These are phyloP conservation scores for Syngnathoides biaculeatus DNA, from an alignment of 2,113 vertebrate species.

Conservation along the genomic window DNA sequence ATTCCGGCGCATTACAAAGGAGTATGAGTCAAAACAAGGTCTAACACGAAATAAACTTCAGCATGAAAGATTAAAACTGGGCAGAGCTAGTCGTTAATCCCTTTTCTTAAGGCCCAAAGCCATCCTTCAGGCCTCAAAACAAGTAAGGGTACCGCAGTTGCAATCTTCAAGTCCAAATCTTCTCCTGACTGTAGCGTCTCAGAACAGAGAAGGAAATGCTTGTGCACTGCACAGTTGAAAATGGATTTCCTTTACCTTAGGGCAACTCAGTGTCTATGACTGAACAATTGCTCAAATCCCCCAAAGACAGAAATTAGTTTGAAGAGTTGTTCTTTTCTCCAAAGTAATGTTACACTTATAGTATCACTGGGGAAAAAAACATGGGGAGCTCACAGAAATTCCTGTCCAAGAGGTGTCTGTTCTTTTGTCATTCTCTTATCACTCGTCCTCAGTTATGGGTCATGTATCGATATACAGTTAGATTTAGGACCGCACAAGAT, in stretches of 20 bases:
- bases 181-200: constrained; percentile 26
- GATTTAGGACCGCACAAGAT: neutral
- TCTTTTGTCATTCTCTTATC: constrained; percentile 11
- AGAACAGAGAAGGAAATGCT: constrained; percentile 27
- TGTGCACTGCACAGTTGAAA: constrained; percentile 21
- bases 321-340: constrained; percentile 30
- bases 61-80: constrained; percentile 51
- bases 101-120: constrained; percentile 46
- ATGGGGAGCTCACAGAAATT: constrained; percentile 29
- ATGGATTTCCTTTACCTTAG: constrained; percentile 29
- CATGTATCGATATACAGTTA: neutral
- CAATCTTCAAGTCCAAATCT: constrained; percentile 27
- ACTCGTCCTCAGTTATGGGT: neutral
- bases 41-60: constrained; percentile 53
- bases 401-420: neutral
- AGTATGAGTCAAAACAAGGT: constrained; percentile 60
- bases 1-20: constrained; percentile 58
- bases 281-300: constrained; percentile 30
- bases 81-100: constrained; percentile 50
- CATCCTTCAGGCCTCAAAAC: constrained; percentile 46
- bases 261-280: constrained; percentile 33
- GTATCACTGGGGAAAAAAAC: constrained; percentile 23
- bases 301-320: constrained; percentile 36
- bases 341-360: constrained; percentile 28
- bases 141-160: constrained; percentile 13